Evolutionary conservation across 2,888 invertebrate genomes (phyloP), one percentile per base, ranked within the genome.

Genomic region (Eristalinus sepulchralis): DNA sequence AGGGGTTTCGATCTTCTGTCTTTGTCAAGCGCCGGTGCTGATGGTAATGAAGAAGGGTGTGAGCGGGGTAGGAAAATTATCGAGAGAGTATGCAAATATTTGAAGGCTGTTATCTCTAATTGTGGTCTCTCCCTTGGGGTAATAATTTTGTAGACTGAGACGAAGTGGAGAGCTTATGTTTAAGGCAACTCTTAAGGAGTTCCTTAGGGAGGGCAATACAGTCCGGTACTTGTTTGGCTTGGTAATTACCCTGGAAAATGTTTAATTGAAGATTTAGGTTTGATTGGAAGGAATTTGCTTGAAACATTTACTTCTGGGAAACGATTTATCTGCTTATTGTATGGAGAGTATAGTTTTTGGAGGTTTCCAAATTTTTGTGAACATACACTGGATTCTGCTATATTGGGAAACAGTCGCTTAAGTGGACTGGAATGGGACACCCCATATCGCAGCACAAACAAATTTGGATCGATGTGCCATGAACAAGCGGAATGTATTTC

Each of bases 11-110:
- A 27, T 27, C 27, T 39, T 60, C 5, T 60, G 1, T 17, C 33
- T 13, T 3, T 31, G n/a, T 11, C 67, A 55, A 4, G 57, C n/a
- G 22, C 31, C 27, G 59, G 31, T 39, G 71, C 39, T 39, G 27
- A 20, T 22, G 27, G 31, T 13, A 72, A 53, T 63, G 22, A 27
- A 60, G 60, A 39, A 60, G 70, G 39, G 59, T 24, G 60, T 10
- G 20, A 47, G 0, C 4, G n/a, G 39, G 39, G 59, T 34, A 13
- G 8, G 60, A 17, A 53, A 53, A 53, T 68, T 68, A 62, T 67
- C 75, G 13, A n/a, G 24, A 17, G 76, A 17, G 36, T 67, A 47
- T 66, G 67, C 17, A 67, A 76, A 76, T 76, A 60, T 76, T 76
- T 76, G 17, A 67, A 62, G 33, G 53, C 13, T 31, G 47, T 72